Evolutionary conservation across 92 coral and sea anemone species (phyloP).

Genomic region (Diadumene lineata): DNA sequence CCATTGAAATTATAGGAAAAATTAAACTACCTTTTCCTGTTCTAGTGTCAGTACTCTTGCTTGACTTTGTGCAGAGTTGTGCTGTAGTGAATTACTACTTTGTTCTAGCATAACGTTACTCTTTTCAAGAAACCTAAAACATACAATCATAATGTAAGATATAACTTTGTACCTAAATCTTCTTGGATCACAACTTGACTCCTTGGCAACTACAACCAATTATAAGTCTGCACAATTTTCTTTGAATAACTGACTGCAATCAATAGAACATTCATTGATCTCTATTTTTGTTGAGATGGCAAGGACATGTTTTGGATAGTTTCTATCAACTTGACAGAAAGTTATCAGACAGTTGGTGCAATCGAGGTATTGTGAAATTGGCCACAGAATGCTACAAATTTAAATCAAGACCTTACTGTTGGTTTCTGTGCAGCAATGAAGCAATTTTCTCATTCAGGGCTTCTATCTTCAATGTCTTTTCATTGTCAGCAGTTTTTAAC

Average conservation of each 20-base stretch:
- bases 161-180: too few relatives aligned
- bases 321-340: too few relatives aligned
- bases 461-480: slow-evolving; percentile 80
- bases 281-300: too few relatives aligned
- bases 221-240: too few relatives aligned
- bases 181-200: too few relatives aligned
- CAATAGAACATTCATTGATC: too few relatives aligned
- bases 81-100: slow-evolving; percentile 91
- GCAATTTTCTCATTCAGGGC: slow-evolving; percentile 84
- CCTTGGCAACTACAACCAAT: too few relatives aligned
- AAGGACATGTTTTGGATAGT: too few relatives aligned
- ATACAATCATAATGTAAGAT: background rate
- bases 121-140: slow-evolving; percentile 87
- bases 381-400: background rate
- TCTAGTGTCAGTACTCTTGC: slow-evolving; percentile 81
- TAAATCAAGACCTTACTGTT: slow-evolving; percentile 54
- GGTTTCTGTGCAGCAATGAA: slow-evolving; percentile 87
- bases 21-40: slow-evolving; percentile 87
- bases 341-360: too few relatives aligned
- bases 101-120: slow-evolving; percentile 97
- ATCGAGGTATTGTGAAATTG: background rate
- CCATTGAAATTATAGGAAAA: too few relatives aligned
- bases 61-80: slow-evolving; percentile 84
- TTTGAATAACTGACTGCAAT: too few relatives aligned
- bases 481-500: slow-evolving; percentile 74